phyloP scores from a whole-genome alignment of 2,888 invertebrate species.

The Pandemis heparana region DNA sequence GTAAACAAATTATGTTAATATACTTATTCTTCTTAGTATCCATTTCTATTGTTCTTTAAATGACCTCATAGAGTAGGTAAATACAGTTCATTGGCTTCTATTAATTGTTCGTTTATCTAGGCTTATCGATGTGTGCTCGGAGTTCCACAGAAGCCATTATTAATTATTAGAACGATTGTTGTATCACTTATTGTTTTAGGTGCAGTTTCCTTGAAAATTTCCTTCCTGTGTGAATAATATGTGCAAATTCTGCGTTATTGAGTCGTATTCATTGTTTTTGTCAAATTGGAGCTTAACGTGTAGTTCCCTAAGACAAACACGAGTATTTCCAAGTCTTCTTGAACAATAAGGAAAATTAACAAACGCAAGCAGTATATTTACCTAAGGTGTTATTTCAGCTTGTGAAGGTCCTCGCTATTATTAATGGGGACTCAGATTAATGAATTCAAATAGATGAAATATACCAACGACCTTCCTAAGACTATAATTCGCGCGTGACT shows the following conservation, averaged over 20 bases:
- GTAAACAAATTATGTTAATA: neutral
- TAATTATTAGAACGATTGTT: neutral
- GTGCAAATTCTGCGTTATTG: too few relatives aligned
- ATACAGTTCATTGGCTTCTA: conserved; percentile 6
- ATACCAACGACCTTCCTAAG: too few relatives aligned
- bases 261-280: too few relatives aligned
- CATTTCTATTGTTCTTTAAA: neutral
- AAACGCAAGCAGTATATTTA: conserved; percentile 5
- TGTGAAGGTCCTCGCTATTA: conserved; percentile 22
- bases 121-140: neutral
- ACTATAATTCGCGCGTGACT: too few relatives aligned
- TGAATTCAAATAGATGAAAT: too few relatives aligned
- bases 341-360: neutral
- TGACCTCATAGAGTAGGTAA: conserved; percentile 8
- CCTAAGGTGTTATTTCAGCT: conserved; percentile 7
- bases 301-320: neutral
- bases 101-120: conserved; percentile 2
- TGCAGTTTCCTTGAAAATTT: neutral
- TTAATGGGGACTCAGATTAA: conserved; percentile 5
- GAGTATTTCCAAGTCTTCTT: neutral
- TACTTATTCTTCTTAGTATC: neutral
- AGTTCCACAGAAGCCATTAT: neutral
- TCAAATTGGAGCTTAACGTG: neutral
- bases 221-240: neutral
- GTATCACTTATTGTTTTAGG: neutral